Conservation (phyloP, 1,140 invertebrate species). For the Chymomyza costata region DNA sequence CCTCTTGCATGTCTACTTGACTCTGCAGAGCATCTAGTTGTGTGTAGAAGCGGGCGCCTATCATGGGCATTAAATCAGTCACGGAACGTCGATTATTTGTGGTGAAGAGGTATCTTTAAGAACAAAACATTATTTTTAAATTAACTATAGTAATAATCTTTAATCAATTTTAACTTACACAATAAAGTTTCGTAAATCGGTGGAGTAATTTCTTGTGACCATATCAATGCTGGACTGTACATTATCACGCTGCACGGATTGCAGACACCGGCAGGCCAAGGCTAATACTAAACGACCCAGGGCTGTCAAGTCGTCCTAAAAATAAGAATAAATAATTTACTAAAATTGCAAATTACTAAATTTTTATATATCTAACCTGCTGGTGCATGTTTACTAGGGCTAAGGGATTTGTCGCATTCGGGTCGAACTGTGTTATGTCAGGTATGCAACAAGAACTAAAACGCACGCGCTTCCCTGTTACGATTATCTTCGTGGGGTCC, state of each 20-base stretch:
- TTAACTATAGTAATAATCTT: neutral
- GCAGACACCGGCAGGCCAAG: constrained; percentile 91
- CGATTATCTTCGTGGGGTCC: constrained; percentile 94
- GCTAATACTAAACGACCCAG: constrained; percentile 94
- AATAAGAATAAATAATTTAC: neutral
- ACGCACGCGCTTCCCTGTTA: constrained; percentile 83
- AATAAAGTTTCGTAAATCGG: constrained; percentile 95
- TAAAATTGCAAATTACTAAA: neutral
- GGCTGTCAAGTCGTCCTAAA: constrained; percentile 91
- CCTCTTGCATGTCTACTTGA: constrained; percentile 91
- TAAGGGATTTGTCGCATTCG: constrained; percentile 77
- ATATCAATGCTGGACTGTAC: constrained; percentile 91
- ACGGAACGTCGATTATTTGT: constrained; percentile 85
- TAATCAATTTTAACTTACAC: constrained; percentile 82
- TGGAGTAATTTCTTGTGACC: constrained; percentile 91
- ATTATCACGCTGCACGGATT: constrained; percentile 90
- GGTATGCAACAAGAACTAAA: constrained; percentile 89
- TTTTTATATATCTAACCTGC: constrained; percentile 53
- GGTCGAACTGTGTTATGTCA: constrained; percentile 90
- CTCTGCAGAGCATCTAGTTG: constrained; percentile 93
- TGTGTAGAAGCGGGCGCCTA: constrained; percentile 96
- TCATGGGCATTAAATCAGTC: constrained; percentile 99
- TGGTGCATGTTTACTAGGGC: constrained; percentile 87
- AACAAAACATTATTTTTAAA: no score
- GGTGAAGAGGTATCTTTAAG: constrained; percentile 85